phyloP scores from a whole-genome alignment of 1,140 invertebrate species.

The Aphelenchoides avenae region DNA sequence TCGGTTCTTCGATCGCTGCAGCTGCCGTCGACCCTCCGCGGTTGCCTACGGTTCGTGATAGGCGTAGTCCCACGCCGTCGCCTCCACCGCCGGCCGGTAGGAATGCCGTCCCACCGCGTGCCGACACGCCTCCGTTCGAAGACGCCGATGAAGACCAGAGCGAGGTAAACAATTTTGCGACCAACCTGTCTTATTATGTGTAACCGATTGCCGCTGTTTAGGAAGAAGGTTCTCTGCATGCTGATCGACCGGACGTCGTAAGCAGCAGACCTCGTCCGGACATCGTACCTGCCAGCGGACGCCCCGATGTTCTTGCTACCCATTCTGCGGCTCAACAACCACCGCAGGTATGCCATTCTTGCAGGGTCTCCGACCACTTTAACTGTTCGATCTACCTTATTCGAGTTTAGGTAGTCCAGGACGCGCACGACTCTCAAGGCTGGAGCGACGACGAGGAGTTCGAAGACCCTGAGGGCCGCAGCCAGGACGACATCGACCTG shows the following conservation, averaged over 20 bases:
- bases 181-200: too few relatives aligned
- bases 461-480: constrained; percentile 27
- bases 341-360: constrained; percentile 18
- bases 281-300: constrained; percentile 16
- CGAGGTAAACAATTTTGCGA: too few relatives aligned
- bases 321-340: background rate
- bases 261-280: constrained; percentile 25
- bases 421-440: constrained; percentile 8
- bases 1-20: background rate
- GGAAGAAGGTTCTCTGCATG: too few relatives aligned
- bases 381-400: constrained; percentile 13
- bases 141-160: constrained; percentile 29
- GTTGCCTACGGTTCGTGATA: too few relatives aligned
- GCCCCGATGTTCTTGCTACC: background rate
- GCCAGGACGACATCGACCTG: constrained; percentile 38
- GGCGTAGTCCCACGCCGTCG: constrained; percentile 1
- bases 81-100: constrained; percentile 20
- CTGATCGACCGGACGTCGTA: too few relatives aligned
- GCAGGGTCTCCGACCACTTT: constrained; percentile 4
- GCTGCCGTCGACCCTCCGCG: constrained; percentile 1
- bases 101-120: constrained; percentile 14
- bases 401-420: background rate
- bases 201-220: too few relatives aligned
- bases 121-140: background rate
- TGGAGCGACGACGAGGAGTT: constrained; percentile 45